These are phyloP conservation scores for Sebastes nivosus DNA, from an alignment of 2,797 vertebrate genomes.

Conservation along the genomic window DNA sequence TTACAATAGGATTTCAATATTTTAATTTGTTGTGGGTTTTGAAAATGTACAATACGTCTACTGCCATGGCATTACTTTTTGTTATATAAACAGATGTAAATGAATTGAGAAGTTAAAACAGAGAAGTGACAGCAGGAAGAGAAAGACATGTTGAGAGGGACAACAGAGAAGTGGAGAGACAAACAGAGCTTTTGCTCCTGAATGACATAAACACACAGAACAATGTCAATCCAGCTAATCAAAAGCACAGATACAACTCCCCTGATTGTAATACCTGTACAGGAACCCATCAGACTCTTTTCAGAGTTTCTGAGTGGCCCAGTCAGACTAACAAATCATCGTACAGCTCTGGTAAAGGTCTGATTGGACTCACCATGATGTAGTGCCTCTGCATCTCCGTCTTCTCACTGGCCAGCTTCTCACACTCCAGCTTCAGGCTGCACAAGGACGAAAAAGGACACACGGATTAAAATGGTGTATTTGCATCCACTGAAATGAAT, in stretches of 20 bases:
- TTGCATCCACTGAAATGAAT: conserved; percentile 43
- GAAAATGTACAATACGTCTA: not conserved
- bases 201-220: conserved; percentile 17
- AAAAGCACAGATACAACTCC: conserved; percentile 1
- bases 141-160: not conserved
- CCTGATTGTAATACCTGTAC: conserved; percentile 20
- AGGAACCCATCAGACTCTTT: conserved; percentile 18
- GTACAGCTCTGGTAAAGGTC: conserved; percentile 3
- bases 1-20: not conserved
- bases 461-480: conserved; percentile 22
- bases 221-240: not conserved
- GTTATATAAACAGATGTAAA: not conserved
- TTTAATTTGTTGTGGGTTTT: not conserved
- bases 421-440: conserved; percentile 98
- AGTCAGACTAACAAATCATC: conserved; percentile 5
- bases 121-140: not conserved
- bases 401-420: conserved; percentile 97
- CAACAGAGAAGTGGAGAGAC: not conserved
- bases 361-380: conserved; percentile 90
- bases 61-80: not conserved
- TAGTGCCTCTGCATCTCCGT: conserved; percentile 98
- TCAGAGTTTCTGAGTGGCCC: not conserved
- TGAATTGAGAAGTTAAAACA: not conserved
- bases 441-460: conserved; percentile 17
- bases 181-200: conserved; percentile 8